phyloP scores from a whole-genome alignment of 2,888 invertebrate species.

The Oligia fasciuncula region DNA sequence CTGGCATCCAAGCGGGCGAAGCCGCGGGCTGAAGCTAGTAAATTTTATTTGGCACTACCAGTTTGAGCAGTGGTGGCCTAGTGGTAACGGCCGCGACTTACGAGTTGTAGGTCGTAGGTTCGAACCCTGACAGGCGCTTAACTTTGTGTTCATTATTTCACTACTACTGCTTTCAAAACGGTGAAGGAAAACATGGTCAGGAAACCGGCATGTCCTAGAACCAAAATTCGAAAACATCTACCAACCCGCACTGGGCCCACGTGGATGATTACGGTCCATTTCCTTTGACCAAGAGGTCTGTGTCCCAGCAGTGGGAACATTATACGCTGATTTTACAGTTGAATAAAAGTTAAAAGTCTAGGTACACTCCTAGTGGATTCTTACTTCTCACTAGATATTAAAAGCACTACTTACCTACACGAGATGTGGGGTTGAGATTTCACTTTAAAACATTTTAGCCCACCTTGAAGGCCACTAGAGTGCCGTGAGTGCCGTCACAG shows the following conservation, averaged over 20 bases:
- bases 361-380: neutral
- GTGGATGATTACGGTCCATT: neutral
- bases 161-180: neutral
- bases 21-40: too few relatives aligned
- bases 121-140: neutral
- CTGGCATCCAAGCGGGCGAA: too few relatives aligned
- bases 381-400: neutral
- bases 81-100: neutral
- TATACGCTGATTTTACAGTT: neutral
- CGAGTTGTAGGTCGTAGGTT: neutral
- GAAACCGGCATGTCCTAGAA: neutral
- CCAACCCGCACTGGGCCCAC: neutral
- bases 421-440: neutral
- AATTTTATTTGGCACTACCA: neutral
- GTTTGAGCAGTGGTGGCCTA: neutral
- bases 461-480: constrained; percentile 3
- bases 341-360: too few relatives aligned
- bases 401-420: neutral
- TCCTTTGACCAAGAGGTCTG: neutral
- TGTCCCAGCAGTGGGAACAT: neutral
- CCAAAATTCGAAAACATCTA: neutral
- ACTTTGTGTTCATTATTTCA: too few relatives aligned
- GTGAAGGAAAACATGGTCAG: neutral
- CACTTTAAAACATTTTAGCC: constrained; percentile 3
- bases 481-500: neutral